A percentile compares a stretch with the other conserved stretches of the same genome.
These are phyloP conservation scores for Thyatira batis DNA, from an alignment of 2,888 invertebrate species.

Conservation along the genomic window DNA sequence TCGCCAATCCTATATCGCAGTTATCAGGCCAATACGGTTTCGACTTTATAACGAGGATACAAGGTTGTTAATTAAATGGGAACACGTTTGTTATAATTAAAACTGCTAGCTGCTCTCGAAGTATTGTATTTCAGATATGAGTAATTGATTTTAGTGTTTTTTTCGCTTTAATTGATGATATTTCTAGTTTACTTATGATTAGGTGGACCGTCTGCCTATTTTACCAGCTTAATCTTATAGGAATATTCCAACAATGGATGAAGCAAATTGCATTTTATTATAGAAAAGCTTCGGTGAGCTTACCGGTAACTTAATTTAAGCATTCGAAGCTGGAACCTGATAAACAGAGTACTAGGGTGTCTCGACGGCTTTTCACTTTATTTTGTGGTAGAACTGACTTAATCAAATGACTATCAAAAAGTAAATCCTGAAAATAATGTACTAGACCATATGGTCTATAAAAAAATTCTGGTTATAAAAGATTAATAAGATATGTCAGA, in stretches of 20 bases:
- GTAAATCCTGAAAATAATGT: no score
- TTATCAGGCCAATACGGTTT: background rate
- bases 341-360: constrained; percentile 3
- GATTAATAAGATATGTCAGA: no score
- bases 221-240: no score
- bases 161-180: no score
- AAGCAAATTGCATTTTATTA: constrained; percentile 40
- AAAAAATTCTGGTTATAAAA: no score
- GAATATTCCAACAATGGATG: constrained; percentile 35
- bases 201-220: no score
- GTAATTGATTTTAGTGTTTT: constrained; percentile 23
- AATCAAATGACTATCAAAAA: no score
- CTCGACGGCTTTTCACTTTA: background rate
- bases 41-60: background rate
- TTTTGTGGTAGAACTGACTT: no score
- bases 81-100: constrained; percentile 19
- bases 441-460: no score
- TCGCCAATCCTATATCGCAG: constrained; percentile 24
- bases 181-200: no score
- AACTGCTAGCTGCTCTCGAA: constrained; percentile 22
- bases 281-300: constrained; percentile 17
- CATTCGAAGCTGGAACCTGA: constrained; percentile 18
- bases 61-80: background rate
- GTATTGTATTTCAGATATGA: constrained; percentile 25
- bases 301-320: constrained; percentile 28